Conservation (phyloP, 2,113 vertebrate genomes). For the Atrichornis clamosus region DNA sequence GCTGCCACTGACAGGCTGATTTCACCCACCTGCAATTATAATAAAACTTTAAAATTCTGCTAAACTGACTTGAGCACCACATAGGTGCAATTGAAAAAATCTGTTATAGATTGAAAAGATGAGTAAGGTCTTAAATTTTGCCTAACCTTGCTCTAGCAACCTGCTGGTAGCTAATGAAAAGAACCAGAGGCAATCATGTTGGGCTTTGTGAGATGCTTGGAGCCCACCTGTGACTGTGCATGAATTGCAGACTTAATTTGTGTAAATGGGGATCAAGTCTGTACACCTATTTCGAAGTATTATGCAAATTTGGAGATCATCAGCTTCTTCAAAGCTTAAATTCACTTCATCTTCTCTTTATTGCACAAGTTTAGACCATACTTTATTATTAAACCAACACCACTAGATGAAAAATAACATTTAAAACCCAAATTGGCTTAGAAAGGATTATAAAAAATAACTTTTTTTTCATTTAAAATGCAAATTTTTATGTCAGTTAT, state of each 20-base stretch:
- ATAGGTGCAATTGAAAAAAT: neutral
- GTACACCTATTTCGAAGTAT: neutral
- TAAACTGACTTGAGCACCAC: slow-evolving; percentile 35
- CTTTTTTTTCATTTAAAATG: slow-evolving; percentile 23
- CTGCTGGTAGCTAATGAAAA: slow-evolving; percentile 60
- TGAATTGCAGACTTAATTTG: slow-evolving; percentile 47
- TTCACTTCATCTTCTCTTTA: slow-evolving; percentile 1
- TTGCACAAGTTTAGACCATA: neutral
- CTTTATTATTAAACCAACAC: slow-evolving; percentile 22
- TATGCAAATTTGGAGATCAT: neutral
- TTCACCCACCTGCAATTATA: slow-evolving; percentile 32
- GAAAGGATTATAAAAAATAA: neutral
- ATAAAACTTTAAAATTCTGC: slow-evolving; percentile 44
- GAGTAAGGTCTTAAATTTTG: slow-evolving; percentile 46
- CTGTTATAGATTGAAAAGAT: slow-evolving; percentile 3
- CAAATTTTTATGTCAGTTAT: slow-evolving; percentile 46
- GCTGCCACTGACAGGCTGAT: neutral
- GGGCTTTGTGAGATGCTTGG: slow-evolving; percentile 29
- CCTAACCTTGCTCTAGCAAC: slow-evolving; percentile 37
- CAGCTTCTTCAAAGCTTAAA: neutral
- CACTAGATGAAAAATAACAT: neutral
- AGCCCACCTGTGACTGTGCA: neutral
- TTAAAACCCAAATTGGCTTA: slow-evolving; percentile 13
- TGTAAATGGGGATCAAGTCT: slow-evolving; percentile 34
- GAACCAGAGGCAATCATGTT: slow-evolving; percentile 32